phyloP scores from a whole-genome alignment of 2,113 vertebrate genomes.

The Pelobates fuscus region DNA sequence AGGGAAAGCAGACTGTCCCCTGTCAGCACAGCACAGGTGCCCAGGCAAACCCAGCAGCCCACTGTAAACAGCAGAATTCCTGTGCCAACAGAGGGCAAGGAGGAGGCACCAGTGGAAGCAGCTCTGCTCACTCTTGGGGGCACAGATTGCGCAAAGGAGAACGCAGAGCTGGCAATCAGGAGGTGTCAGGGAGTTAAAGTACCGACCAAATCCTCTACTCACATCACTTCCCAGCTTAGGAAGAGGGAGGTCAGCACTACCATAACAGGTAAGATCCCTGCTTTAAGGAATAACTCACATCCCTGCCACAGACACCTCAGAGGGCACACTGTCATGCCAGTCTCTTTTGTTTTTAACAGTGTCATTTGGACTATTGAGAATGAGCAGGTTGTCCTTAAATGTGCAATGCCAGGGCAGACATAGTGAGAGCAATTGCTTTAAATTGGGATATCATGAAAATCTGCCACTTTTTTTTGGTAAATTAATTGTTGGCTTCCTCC shows the following conservation, averaged over 20 bases:
- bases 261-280: conserved; percentile 28
- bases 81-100: background rate
- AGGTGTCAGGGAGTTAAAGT: conserved; percentile 33
- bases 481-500: too few species aligned
- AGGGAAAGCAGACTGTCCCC: conserved; percentile 16
- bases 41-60: conserved; percentile 11
- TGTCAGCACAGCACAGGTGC: background rate
- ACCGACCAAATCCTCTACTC: background rate
- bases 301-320: too few species aligned
- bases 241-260: conserved; percentile 16
- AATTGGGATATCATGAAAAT: background rate
- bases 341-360: background rate
- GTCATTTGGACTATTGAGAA: too few species aligned
- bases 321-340: too few species aligned
- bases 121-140: background rate
- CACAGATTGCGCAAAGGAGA: conserved; percentile 16
- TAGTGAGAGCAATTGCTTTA: too few species aligned
- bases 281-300: background rate
- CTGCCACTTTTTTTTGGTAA: too few species aligned
- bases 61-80: background rate
- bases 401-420: too few species aligned
- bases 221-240: background rate
- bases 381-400: too few species aligned
- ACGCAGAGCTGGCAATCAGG: conserved; percentile 28
- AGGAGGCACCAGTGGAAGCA: background rate